Conservation (phyloP, 2,113 vertebrate genomes). For the Ptyas mucosa region DNA sequence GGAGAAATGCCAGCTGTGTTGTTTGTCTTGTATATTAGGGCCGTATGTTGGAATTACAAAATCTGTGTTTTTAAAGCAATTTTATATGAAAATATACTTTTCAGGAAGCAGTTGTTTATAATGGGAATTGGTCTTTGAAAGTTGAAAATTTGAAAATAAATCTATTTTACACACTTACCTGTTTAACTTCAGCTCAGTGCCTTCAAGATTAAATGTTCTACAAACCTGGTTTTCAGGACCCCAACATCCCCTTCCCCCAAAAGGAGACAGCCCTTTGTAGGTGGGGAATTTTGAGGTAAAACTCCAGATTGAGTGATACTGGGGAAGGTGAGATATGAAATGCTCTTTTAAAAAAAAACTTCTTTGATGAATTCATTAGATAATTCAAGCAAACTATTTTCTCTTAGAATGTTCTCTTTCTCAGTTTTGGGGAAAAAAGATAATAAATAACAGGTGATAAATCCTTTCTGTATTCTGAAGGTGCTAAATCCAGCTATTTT, state of each 20-base stretch:
- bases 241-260: neutral
- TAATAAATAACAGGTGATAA: neutral
- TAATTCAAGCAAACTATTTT: neutral
- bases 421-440: too few relatives aligned
- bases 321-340: neutral
- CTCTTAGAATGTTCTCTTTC: neutral
- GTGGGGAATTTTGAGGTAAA: neutral
- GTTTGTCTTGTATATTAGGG: neutral
- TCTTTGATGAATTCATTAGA: neutral
- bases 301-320: neutral
- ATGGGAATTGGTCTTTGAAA: neutral
- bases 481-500: neutral
- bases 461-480: neutral
- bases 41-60: accelerated
- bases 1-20: neutral
- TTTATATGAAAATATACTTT: neutral
- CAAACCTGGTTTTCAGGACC: neutral
- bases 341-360: neutral
- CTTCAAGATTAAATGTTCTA: neutral
- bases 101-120: conserved; percentile 4
- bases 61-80: neutral
- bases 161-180: neutral
- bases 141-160: neutral
- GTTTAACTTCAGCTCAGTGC: neutral
- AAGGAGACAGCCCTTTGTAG: neutral